Percentiles rank a stretch among this genome's conserved stretches.
Conservation (phyloP, 1,140 invertebrate genomes). For the Pachypsylla venusta region DNA sequence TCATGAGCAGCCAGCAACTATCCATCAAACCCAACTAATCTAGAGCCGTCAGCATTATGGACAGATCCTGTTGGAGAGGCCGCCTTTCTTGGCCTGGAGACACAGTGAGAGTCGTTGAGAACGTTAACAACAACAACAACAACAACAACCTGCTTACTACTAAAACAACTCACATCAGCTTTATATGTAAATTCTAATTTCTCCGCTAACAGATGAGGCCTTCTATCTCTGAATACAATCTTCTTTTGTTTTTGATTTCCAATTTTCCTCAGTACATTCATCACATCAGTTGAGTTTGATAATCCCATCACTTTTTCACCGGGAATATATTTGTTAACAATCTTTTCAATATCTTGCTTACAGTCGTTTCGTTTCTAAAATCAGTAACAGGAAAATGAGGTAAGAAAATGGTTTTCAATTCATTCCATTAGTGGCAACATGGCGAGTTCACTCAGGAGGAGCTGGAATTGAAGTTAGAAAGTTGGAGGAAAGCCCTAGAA, state of each 20-base stretch:
- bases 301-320: conserved; percentile 64
- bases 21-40: no score
- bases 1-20: no score
- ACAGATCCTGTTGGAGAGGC: no score
- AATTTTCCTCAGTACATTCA: conserved; percentile 62
- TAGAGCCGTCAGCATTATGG: no score
- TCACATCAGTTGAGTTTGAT: conserved; percentile 56
- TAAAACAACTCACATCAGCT: conserved; percentile 28
- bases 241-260: conserved; percentile 62
- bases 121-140: no score
- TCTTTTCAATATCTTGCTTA: conserved; percentile 59
- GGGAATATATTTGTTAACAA: conserved; percentile 60
- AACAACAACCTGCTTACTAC: conserved; percentile 20
- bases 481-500: no score
- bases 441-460: no score
- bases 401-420: conserved; percentile 3
- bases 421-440: not conserved
- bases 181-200: conserved; percentile 49
- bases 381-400: conserved; percentile 12
- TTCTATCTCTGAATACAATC: conserved; percentile 54
- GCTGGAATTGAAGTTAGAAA: no score
- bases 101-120: no score
- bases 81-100: no score
- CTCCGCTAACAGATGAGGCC: conserved; percentile 70
- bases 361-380: conserved; percentile 48